Evolutionary conservation across 2,888 invertebrate species (phyloP).

Genomic region (Pemphredon lugubris): DNA sequence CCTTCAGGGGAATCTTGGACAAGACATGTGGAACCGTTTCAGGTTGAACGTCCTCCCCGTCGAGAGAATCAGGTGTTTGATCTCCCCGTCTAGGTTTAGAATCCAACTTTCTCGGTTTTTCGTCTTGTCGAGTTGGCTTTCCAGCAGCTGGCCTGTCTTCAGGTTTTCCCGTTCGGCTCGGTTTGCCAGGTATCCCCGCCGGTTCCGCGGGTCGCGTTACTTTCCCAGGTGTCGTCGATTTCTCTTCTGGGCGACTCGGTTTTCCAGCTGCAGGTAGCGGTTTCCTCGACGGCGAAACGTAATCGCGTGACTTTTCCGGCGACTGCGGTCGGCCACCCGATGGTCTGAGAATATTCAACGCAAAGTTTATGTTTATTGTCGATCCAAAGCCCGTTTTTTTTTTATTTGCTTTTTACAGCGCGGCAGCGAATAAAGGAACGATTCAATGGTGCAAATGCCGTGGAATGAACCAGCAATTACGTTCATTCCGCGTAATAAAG

Average conservation of each 20-base stretch:
- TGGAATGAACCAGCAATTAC: too few species aligned
- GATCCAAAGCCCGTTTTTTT: neutral
- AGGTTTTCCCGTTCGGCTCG: constrained; percentile 48
- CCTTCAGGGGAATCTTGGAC: constrained; percentile 83
- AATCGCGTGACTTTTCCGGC: constrained; percentile 70
- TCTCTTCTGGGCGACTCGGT: constrained; percentile 67
- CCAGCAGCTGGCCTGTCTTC: constrained; percentile 62
- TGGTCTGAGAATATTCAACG: constrained; percentile 48
- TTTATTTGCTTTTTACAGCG: neutral
- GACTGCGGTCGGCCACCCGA: constrained; percentile 62
- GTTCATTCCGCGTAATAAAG: too few species aligned
- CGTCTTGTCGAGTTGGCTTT: constrained; percentile 66
- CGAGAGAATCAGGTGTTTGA: constrained; percentile 72
- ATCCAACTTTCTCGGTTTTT: constrained; percentile 50
- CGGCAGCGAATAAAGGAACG: too few species aligned
- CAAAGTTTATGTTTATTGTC: neutral
- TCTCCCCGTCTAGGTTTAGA: constrained; percentile 72
- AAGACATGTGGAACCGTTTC: constrained; percentile 70
- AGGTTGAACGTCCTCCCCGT: constrained; percentile 53
- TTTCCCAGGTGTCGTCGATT: constrained; percentile 41
- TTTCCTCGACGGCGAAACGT: constrained; percentile 57
- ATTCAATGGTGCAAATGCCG: too few species aligned
- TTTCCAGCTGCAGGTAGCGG: constrained; percentile 71
- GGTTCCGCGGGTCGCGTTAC: constrained; percentile 40
- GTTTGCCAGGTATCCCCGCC: neutral